Evolutionary conservation across 2,888 invertebrate species (phyloP).

Genomic region (Fragum whitleyi): DNA sequence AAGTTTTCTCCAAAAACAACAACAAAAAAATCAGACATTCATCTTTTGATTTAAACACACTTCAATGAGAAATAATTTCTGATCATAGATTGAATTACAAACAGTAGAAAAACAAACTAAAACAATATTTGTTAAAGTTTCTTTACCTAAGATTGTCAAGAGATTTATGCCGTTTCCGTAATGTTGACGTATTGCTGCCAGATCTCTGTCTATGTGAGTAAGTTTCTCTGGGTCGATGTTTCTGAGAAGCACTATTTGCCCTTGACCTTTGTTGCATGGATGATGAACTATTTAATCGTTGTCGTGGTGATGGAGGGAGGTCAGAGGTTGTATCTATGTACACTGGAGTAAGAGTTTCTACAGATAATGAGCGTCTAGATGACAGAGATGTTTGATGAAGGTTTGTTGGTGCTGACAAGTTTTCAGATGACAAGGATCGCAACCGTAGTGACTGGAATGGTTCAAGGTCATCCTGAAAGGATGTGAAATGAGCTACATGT

Average conservation of each 20-base stretch:
- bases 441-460: constrained; percentile 21
- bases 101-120: no score
- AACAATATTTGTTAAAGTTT: no score
- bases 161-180: constrained; percentile 47
- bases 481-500: no score
- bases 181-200: constrained; percentile 46
- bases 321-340: constrained; percentile 59
- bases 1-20: no score
- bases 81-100: no score
- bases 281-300: constrained; percentile 20
- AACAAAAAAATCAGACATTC: no score
- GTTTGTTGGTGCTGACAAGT: constrained; percentile 42
- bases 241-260: constrained; percentile 25
- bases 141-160: constrained; percentile 55
- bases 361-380: constrained; percentile 52
- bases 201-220: constrained; percentile 52
- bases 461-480: constrained; percentile 23
- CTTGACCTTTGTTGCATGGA: constrained; percentile 33
- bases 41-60: no score
- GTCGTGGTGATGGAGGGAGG: constrained; percentile 43
- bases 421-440: constrained; percentile 46
- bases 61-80: no score
- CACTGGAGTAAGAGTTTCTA: constrained; percentile 57
- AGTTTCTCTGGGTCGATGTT: constrained; percentile 27
- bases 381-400: constrained; percentile 48